Evolutionary conservation across 2,888 invertebrate genomes (phyloP).

Genomic region (Melanargia galathea): DNA sequence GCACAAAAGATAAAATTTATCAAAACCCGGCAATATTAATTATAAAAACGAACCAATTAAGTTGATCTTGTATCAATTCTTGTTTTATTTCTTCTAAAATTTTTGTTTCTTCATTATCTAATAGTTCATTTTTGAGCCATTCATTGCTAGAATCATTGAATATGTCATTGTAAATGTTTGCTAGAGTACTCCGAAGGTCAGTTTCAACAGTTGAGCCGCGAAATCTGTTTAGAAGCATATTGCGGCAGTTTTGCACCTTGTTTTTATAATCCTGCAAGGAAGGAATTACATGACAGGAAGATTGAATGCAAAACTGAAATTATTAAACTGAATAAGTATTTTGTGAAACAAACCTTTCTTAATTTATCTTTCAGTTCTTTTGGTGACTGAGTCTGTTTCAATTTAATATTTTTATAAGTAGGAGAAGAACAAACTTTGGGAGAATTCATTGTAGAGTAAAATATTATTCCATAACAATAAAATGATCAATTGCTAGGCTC

Average conservation of each 20-base stretch:
- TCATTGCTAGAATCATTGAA: slow-evolving; percentile 52
- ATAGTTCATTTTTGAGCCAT: slow-evolving; percentile 29
- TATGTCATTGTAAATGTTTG: slow-evolving; percentile 65
- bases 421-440: slow-evolving; percentile 54
- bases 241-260: slow-evolving; percentile 67
- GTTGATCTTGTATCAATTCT: slow-evolving; percentile 71
- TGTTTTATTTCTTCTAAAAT: slow-evolving; percentile 64
- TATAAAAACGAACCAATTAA: slow-evolving; percentile 58
- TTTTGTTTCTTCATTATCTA: slow-evolving; percentile 62
- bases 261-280: slow-evolving; percentile 65
- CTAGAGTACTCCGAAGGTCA: slow-evolving; percentile 59
- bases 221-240: slow-evolving; percentile 64
- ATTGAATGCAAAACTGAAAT: neutral
- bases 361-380: slow-evolving; percentile 72
- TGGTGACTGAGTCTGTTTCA: slow-evolving; percentile 62
- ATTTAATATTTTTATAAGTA: slow-evolving; percentile 61
- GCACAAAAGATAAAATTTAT: neutral
- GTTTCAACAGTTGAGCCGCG: slow-evolving; percentile 54
- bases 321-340: neutral
- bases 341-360: slow-evolving; percentile 59
- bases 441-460: slow-evolving; percentile 56
- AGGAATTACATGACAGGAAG: neutral
- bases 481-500: neutral
- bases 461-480: neutral
- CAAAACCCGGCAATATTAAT: neutral